Evolutionary conservation across 2,113 vertebrate species (phyloP).

Genomic region (Misgurnus mizolepis): DNA sequence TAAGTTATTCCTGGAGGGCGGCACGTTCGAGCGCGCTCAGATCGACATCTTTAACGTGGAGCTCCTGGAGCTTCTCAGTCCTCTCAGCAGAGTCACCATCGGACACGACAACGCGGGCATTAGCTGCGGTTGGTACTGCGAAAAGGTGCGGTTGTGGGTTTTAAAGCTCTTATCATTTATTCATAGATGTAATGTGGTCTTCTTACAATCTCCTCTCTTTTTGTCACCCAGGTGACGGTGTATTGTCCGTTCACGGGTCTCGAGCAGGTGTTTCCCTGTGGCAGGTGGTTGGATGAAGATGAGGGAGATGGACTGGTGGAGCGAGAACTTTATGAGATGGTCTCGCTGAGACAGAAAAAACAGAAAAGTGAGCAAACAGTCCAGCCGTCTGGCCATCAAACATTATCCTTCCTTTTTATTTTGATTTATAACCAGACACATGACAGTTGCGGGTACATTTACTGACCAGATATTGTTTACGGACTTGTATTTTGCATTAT

Average conservation of each 20-base stretch:
- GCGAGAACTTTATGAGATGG: constrained; percentile 94
- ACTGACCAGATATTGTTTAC: too few relatives aligned
- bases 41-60: constrained; percentile 93
- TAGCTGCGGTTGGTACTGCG: constrained; percentile 94
- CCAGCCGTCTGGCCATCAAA: neutral
- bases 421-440: too few relatives aligned
- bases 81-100: constrained; percentile 90
- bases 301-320: constrained; percentile 92
- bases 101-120: constrained; percentile 89
- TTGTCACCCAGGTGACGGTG: constrained; percentile 82
- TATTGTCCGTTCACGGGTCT: constrained; percentile 94
- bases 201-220: neutral
- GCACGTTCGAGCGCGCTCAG: constrained; percentile 88
- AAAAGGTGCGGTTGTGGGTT: constrained; percentile 83
- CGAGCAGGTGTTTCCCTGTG: constrained; percentile 93
- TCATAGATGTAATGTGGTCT: neutral
- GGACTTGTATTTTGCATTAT: too few relatives aligned
- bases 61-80: constrained; percentile 90
- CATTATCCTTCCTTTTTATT: too few relatives aligned
- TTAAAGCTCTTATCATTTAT: neutral
- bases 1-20: constrained; percentile 92
- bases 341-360: constrained; percentile 88
- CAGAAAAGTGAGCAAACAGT: constrained; percentile 77
- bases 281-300: constrained; percentile 94
- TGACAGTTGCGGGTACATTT: too few relatives aligned